A percentile compares a stretch with the other conserved stretches of the same genome.
These are phyloP conservation scores for Premnoplex brunnescens DNA, from an alignment of 2,797 vertebrate genomes.

Conservation along the genomic window DNA sequence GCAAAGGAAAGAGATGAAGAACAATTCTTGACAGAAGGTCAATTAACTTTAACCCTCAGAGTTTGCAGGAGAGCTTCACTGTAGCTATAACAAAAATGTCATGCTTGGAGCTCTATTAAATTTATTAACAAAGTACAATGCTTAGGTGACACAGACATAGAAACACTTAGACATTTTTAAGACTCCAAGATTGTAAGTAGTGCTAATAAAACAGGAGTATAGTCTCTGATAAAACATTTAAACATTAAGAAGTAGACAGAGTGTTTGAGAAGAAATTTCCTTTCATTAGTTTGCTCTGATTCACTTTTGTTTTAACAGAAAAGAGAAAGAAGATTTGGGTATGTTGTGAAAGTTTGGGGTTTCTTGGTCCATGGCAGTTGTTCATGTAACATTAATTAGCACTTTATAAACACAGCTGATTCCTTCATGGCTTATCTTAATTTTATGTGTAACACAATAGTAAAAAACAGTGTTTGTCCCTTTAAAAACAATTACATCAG, in stretches of 20 bases:
- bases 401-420: background rate
- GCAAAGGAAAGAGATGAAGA: background rate
- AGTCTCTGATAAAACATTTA: background rate
- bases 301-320: background rate
- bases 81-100: background rate
- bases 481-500: background rate
- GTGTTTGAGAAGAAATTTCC: background rate
- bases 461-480: background rate
- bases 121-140: background rate
- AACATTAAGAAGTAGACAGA: background rate
- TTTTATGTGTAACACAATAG: background rate
- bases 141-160: background rate
- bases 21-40: background rate
- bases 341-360: background rate
- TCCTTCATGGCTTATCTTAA: background rate
- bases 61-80: background rate
- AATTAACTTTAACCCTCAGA: background rate
- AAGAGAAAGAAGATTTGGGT: background rate
- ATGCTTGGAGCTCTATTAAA: background rate
- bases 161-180: background rate
- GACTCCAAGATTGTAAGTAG: background rate
- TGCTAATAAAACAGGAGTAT: background rate
- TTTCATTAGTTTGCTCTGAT: background rate
- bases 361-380: background rate
- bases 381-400: fast-evolving